phyloP scores from a whole-genome alignment of 2,888 invertebrate species.

The Pedicia rivosa region DNA sequence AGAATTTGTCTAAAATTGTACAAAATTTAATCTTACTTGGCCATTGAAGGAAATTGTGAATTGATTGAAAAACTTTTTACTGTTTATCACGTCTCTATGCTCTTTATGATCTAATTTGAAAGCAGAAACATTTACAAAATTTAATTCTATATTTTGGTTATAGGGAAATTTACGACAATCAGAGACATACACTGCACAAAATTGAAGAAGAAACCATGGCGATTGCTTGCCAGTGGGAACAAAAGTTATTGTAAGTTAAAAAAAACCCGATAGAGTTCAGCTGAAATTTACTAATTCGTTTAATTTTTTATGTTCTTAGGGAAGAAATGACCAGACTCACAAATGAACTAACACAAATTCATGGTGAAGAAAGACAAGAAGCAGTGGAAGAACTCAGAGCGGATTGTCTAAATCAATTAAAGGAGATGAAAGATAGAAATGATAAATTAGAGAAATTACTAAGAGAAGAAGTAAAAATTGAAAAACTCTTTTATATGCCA shows the following conservation, averaged over 20 bases:
- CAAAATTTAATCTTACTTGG: no score
- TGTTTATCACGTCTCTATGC: no score
- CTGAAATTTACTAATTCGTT: neutral
- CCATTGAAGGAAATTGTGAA: no score
- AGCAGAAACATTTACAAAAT: neutral
- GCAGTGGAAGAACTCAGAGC: slow-evolving; percentile 38
- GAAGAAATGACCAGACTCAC: slow-evolving; percentile 45
- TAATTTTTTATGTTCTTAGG: slow-evolving; percentile 16
- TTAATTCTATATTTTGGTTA: slow-evolving; percentile 2
- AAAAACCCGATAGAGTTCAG: neutral
- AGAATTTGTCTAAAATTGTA: no score
- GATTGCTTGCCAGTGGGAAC: slow-evolving; percentile 45
- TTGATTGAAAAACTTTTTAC: no score
- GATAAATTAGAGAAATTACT: slow-evolving; percentile 38
- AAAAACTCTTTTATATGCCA: slow-evolving; percentile 1
- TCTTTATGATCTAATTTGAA: no score
- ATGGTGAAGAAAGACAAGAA: slow-evolving; percentile 40
- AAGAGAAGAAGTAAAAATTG: slow-evolving; percentile 33
- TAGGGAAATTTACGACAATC: slow-evolving; percentile 31
- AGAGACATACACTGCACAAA: slow-evolving; percentile 29
- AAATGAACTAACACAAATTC: slow-evolving; percentile 41
- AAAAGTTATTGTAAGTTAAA: slow-evolving; percentile 35
- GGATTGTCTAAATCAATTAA: slow-evolving; percentile 40
- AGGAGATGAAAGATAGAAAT: slow-evolving; percentile 36
- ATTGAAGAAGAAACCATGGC: slow-evolving; percentile 37